Base-by-base conservation (phyloP, 2,797 vertebrate genomes). In the Nannoperca australis region DNA sequence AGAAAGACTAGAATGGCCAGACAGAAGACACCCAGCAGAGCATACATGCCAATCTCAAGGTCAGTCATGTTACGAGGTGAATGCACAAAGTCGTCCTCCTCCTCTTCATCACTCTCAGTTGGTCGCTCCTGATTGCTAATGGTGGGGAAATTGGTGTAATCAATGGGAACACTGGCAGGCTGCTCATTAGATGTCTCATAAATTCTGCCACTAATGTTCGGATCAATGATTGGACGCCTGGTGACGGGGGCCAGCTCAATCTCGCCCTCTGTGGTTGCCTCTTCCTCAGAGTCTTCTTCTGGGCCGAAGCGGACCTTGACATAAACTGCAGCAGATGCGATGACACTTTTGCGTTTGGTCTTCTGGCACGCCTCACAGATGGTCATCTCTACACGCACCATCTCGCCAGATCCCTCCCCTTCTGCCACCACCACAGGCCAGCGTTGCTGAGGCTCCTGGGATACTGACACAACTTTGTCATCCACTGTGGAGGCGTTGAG, bases 41-140 rank as follows among this genome's bases (percentile, higher is more conserved):
- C 98, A 0, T 99, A 99, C 98, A 99, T 99, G 91, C 98, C 98
- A 0, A 99, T 99, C 91, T 99, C 98, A 69, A 99, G 95, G 94
- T 99, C 97, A 0, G 97, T 98, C 94, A 99, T 96, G 76, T 96
- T 98, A 12, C 97, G 96, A 0, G 96, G 95, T 36, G 97, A 95
- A 76, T 97, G 97, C n/a, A 97, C 94, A 1, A 97, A 98, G n/a
- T 94, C 94, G 0, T 94, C 94, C 0, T 93, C 94, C 3, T 91
- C 94, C 13, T 92, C 93, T 9, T 90, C 92, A 1, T 91, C 91
- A 0, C 84, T 90, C 79, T 94, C 94, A 0, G 95, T 95, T 1
- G 95, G 93, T 1, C 24, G 76, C 71, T 95, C 95, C 38, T 91
- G 88, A 82, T 92, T 92, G 85, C 94, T 92, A 12, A 96, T 92